Conservation (phyloP, 2,797 vertebrate genomes). For the Tachyglossus aculeatus region DNA sequence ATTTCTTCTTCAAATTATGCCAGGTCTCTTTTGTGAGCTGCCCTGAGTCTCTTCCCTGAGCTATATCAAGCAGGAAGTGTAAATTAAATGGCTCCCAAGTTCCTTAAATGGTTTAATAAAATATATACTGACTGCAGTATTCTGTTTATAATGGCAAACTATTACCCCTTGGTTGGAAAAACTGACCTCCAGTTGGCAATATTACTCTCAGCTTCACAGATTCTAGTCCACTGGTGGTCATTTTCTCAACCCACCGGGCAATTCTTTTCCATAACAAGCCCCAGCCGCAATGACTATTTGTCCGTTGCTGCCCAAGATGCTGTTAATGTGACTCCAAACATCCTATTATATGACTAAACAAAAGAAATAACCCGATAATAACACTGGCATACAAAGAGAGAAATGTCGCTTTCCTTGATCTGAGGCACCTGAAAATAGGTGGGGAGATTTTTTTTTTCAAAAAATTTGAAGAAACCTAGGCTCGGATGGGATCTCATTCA, state of each 20-base stretch:
- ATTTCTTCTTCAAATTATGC: conserved; percentile 63
- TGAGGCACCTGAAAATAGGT: conserved; percentile 40
- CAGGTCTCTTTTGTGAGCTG: conserved; percentile 63
- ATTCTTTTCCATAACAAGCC: conserved; percentile 82
- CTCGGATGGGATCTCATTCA: not conserved
- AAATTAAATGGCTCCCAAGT: conserved; percentile 81
- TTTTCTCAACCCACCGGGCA: conserved; percentile 76
- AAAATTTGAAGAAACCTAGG: not conserved
- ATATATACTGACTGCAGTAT: conserved; percentile 80
- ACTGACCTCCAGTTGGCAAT: conserved; percentile 81
- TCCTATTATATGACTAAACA: conserved; percentile 63
- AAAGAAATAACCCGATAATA: conserved; percentile 62
- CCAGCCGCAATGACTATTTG: conserved; percentile 63
- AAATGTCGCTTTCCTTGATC: conserved; percentile 27
- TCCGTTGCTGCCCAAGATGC: conserved; percentile 54
- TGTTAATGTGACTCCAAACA: conserved; percentile 52
- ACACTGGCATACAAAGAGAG: conserved; percentile 34
- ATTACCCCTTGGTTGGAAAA: conserved; percentile 80
- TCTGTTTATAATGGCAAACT: conserved; percentile 80
- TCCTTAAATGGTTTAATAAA: conserved; percentile 83
- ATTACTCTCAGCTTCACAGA: conserved; percentile 80
- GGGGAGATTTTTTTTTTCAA: not conserved
- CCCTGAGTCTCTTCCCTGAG: conserved; percentile 69
- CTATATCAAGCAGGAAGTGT: conserved; percentile 75
- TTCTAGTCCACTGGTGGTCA: conserved; percentile 75